Conservation (phyloP, 2,113 vertebrate species). For the Psephotus haematonotus region DNA sequence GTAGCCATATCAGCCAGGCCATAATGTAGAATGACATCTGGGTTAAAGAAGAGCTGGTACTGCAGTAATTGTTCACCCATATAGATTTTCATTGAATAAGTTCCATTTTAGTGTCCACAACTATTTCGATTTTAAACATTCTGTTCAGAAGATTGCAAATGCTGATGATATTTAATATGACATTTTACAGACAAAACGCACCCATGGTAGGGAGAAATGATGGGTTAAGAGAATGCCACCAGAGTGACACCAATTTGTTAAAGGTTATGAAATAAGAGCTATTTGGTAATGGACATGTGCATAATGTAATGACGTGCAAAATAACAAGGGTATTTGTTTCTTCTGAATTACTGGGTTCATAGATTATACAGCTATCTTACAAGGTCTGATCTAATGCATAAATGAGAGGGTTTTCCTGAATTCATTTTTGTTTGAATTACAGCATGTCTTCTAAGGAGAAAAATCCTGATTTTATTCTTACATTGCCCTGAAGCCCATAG, state of each 20-base stretch:
- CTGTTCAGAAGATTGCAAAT: background rate
- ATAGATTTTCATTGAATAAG: slow-evolving; percentile 21
- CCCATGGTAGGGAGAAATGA: background rate
- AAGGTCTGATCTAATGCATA: background rate
- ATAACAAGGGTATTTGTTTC: background rate
- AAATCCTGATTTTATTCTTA: background rate
- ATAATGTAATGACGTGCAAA: background rate
- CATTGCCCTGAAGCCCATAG: background rate
- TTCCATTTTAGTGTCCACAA: background rate
- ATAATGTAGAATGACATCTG: slow-evolving; percentile 11
- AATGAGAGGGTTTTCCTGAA: background rate
- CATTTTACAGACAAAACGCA: slow-evolving; percentile 22
- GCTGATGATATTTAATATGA: background rate
- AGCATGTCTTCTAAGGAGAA: background rate
- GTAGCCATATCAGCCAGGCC: background rate
- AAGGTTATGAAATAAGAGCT: background rate
- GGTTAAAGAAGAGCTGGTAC: slow-evolving; percentile 15
- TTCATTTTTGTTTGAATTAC: background rate
- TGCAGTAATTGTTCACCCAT: slow-evolving; percentile 4
- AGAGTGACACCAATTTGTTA: background rate
- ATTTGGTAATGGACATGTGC: background rate
- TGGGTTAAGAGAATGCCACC: background rate
- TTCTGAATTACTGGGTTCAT: background rate
- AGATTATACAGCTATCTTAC: background rate
- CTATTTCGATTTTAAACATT: background rate